These are phyloP conservation scores for Lepidocyrtinus sp. DNA, from an alignment of 2,888 invertebrate species.

Conservation along the genomic window DNA sequence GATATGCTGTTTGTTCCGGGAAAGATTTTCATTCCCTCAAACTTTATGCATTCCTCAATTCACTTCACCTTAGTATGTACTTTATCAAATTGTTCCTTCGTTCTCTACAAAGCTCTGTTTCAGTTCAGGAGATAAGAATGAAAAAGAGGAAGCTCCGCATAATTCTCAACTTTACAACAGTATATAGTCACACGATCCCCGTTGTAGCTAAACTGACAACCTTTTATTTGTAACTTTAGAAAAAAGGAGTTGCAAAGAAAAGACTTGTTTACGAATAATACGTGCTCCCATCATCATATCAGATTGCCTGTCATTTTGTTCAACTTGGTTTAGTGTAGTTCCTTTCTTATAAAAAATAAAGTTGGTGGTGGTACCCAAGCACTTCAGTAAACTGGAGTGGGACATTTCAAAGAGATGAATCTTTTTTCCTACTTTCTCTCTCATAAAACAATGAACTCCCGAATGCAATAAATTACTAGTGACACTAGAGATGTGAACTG, in stretches of 20 bases:
- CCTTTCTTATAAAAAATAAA: conserved; percentile 19
- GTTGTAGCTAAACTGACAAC: conserved; percentile 53
- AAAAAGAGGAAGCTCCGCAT: conserved; percentile 12
- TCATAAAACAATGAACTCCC: conserved; percentile 52
- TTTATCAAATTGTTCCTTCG: too few relatives aligned
- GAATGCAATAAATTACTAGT: conserved; percentile 52
- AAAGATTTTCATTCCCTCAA: too few relatives aligned
- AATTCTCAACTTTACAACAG: background rate
- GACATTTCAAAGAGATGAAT: background rate
- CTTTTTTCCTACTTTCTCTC: conserved; percentile 21
- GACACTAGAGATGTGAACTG: conserved; percentile 40
- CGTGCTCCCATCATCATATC: conserved; percentile 48
- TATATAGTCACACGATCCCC: background rate
- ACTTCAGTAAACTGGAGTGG: background rate
- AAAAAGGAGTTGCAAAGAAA: conserved; percentile 37
- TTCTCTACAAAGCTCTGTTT: too few relatives aligned
- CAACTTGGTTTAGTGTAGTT: conserved; percentile 19
- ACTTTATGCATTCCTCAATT: too few relatives aligned
- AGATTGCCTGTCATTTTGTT: conserved; percentile 28
- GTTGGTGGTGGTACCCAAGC: too few relatives aligned
- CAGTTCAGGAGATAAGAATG: background rate
- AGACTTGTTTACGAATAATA: conserved; percentile 51
- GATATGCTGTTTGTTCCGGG: too few relatives aligned
- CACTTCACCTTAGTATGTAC: too few relatives aligned
- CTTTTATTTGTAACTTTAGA: conserved; percentile 57